Evolutionary conservation across 1,140 invertebrate species (phyloP).

Genomic region (Lutraria rhynchaena): DNA sequence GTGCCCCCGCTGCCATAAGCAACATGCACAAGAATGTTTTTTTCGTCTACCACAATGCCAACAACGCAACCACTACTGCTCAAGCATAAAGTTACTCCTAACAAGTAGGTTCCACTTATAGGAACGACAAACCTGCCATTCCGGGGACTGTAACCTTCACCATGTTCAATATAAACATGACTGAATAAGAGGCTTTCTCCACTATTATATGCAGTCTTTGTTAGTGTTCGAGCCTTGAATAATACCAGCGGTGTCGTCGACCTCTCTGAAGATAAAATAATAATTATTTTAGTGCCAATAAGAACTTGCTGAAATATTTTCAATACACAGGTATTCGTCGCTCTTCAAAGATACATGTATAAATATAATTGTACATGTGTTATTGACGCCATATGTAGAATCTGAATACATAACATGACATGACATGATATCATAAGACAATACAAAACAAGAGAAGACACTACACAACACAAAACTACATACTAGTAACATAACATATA

Average conservation of each 20-base stretch:
- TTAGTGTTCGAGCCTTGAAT: not conserved
- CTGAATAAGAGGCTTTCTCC: not conserved
- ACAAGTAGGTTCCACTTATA: slow-evolving; percentile 4
- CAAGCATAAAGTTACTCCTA: not conserved
- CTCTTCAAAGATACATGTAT: too few species aligned
- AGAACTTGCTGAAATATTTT: too few species aligned
- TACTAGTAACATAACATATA: too few species aligned
- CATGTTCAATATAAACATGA: not conserved
- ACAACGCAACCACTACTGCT: not conserved
- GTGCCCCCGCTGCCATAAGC: not conserved
- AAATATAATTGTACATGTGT: too few species aligned
- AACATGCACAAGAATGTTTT: not conserved
- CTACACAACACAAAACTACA: too few species aligned
- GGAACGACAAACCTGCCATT: not conserved
- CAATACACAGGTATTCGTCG: too few species aligned
- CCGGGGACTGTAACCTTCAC: not conserved
- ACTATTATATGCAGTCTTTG: not conserved
- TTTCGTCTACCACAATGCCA: not conserved
- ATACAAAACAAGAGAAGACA: too few species aligned
- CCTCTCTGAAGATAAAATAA: too few species aligned
- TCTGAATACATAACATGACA: too few species aligned
- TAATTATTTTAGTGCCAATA: too few species aligned
- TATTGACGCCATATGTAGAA: too few species aligned
- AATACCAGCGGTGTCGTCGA: not conserved
- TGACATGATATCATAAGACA: too few species aligned